phyloP scores from a whole-genome alignment of 2,113 vertebrate genomes.

The Paraplagusia blochii region DNA sequence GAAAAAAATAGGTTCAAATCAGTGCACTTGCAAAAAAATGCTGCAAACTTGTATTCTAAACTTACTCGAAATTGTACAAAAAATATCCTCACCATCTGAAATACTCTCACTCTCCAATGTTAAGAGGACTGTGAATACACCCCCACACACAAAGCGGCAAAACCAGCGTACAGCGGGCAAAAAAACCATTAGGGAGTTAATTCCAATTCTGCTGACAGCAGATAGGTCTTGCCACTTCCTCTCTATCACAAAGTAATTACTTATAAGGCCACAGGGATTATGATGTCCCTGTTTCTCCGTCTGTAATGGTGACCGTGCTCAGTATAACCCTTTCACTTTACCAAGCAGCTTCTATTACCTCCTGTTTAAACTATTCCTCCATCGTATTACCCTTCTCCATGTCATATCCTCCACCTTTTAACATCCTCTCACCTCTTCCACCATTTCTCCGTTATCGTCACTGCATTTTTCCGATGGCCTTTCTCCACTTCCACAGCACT shows the following conservation, averaged over 20 bases:
- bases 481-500: conserved; percentile 41
- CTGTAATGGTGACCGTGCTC: conserved; percentile 58
- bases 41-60: not conserved
- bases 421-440: conserved; percentile 29
- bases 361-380: conserved; percentile 46
- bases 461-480: conserved; percentile 19
- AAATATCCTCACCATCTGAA: conserved; percentile 18
- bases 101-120: conserved; percentile 20
- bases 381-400: conserved; percentile 52
- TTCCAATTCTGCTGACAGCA: conserved; percentile 69
- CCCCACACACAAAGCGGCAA: conserved; percentile 21
- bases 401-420: conserved; percentile 62
- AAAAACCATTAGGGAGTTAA: conserved; percentile 52
- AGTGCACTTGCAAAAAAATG: too few species aligned
- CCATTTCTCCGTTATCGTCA: conserved; percentile 26
- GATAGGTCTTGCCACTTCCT: conserved; percentile 54
- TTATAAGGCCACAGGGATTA: conserved; percentile 66
- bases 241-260: conserved; percentile 70
- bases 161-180: not conserved
- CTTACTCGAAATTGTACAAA: not conserved
- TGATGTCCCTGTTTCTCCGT: conserved; percentile 59
- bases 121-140: conserved; percentile 20
- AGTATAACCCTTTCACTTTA: conserved; percentile 55
- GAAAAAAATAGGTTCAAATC: too few species aligned
- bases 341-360: conserved; percentile 37